These are phyloP conservation scores for Crematogaster levior DNA, from an alignment of 2,888 invertebrate species.

Conservation along the genomic window DNA sequence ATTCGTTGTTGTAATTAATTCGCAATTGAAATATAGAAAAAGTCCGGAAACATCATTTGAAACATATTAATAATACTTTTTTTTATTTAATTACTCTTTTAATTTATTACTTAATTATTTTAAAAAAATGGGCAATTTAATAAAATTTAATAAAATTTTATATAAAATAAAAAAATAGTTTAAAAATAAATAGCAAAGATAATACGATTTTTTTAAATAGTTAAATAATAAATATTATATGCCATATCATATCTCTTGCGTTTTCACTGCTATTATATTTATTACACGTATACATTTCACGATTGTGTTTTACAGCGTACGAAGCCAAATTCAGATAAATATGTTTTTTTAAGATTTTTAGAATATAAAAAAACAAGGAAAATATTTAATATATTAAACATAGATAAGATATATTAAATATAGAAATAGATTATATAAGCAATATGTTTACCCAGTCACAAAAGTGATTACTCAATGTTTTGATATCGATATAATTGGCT, in stretches of 20 bases:
- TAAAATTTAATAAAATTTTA: no score
- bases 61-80: background rate
- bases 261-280: background rate
- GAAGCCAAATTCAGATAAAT: background rate
- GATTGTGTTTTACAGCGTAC: background rate
- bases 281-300: background rate
- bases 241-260: background rate
- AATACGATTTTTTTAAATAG: no score
- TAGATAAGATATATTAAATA: no score
- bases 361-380: background rate
- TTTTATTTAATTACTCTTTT: background rate
- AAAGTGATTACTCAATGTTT: background rate
- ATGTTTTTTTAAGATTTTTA: background rate
- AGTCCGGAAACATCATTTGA: background rate
- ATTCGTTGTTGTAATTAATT: background rate
- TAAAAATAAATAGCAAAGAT: no score
- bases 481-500: no score
- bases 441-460: background rate
- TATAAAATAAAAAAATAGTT: background rate
- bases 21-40: background rate
- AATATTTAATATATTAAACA: background rate
- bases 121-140: background rate
- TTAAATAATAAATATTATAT: background rate
- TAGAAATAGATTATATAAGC: no score
- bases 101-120: background rate